These are phyloP conservation scores for Vulpes lagopus DNA, from an alignment of 2,113 vertebrate species.

Conservation along the genomic window DNA sequence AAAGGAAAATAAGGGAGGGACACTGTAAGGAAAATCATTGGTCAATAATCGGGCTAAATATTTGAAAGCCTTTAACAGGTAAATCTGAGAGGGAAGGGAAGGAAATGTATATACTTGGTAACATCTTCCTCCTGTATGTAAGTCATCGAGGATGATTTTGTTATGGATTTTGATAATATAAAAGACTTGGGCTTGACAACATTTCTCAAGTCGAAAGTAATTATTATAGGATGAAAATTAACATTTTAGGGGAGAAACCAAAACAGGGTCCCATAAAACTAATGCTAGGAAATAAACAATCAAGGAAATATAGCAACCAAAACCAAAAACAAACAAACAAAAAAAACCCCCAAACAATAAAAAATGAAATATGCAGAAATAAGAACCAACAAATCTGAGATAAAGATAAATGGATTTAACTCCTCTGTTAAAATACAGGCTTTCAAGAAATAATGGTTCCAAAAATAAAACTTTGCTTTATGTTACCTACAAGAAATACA, in stretches of 20 bases:
- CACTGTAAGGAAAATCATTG: not conserved
- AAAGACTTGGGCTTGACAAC: not conserved
- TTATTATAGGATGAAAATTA: not conserved
- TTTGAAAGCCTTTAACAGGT: not conserved
- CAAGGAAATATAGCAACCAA: not conserved
- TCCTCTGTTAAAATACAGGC: not conserved
- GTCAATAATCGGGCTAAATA: not conserved
- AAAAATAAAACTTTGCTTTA: constrained; percentile 29
- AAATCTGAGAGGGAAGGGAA: not conserved
- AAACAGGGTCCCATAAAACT: not conserved
- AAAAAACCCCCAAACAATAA: not conserved
- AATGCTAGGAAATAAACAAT: constrained; percentile 27
- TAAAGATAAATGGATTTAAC: not conserved
- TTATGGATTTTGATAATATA: not conserved
- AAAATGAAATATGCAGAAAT: not conserved
- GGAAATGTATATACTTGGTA: not conserved
- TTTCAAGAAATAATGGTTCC: not conserved
- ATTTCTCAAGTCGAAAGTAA: not conserved
- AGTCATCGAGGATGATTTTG: not conserved
- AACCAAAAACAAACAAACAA: not conserved
- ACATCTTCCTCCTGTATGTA: not conserved
- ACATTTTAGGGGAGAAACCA: not conserved
- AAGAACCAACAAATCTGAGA: not conserved
- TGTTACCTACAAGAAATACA: not conserved
- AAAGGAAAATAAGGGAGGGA: not conserved